Conservation (phyloP, 2,797 vertebrate genomes). For the Halcyon leucocephala region DNA sequence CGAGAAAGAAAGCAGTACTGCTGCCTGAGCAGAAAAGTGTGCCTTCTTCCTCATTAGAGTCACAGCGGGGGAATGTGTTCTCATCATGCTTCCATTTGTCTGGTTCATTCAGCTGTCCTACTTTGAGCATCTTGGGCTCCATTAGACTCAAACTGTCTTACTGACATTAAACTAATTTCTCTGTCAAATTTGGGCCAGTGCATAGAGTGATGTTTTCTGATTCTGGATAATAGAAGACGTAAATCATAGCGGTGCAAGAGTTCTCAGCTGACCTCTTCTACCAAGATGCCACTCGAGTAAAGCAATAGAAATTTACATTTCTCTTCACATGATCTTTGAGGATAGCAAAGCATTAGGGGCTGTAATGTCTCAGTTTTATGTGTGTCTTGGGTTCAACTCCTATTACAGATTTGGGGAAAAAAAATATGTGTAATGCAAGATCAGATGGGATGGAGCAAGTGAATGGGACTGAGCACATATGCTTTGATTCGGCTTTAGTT, state of each 20-base stretch:
- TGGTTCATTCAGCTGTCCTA: slow-evolving; percentile 30
- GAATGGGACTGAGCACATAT: neutral
- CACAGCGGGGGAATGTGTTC: slow-evolving; percentile 1
- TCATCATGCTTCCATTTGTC: slow-evolving; percentile 38
- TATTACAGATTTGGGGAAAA: neutral
- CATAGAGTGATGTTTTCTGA: neutral
- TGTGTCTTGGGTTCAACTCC: neutral
- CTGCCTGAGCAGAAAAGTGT: slow-evolving; percentile 16
- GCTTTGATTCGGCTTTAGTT: neutral
- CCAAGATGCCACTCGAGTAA: neutral
- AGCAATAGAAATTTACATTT: neutral
- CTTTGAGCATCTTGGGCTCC: slow-evolving; percentile 28
- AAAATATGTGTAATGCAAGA: neutral
- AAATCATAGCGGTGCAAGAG: neutral
- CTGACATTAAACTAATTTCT: slow-evolving; percentile 26
- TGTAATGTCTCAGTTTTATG: neutral
- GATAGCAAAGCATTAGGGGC: neutral
- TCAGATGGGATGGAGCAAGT: neutral
- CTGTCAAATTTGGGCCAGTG: neutral
- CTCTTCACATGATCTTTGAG: neutral
- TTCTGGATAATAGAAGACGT: neutral
- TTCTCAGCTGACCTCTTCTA: neutral
- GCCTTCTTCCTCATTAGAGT: slow-evolving; percentile 42
- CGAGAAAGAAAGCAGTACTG: neutral
- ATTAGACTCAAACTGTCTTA: neutral